Evolutionary conservation across 1,140 invertebrate genomes (phyloP), one percentile per base, ranked within the genome.

Genomic region (Dufourea novaeangliae): DNA sequence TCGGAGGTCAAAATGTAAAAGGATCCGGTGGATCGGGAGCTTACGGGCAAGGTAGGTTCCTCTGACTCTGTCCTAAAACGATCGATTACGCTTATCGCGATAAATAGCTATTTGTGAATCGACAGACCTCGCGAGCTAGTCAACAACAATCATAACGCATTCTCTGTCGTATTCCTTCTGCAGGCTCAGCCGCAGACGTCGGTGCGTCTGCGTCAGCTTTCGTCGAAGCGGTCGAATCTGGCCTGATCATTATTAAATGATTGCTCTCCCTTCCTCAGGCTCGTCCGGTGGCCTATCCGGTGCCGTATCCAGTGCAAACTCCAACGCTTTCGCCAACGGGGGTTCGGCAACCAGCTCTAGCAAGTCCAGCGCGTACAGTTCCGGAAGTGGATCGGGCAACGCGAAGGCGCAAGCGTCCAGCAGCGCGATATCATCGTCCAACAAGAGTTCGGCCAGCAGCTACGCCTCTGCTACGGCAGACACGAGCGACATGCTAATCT

Each of bases 401-500:
- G 86, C 86, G 5, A 69, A 83, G 6, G 87, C 87, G 10, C 37
- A 82, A 1, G 84, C 87, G 0, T 70, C 66, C 2, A 79, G 80
- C 52, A 32, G 14, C 10, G 66, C 73, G 0, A 59, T 52, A 0
- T 59, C 64, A 0, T 72, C 74, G 10, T 70, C 52, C 37, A 69
- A 74, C 2, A 83, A 85, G 37, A 86, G 80, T 27, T 85, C 83
- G 0, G 89, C 90, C 0, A 71, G 79, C 14, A 82, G 82, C 14
- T 34, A 75, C 0, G 88, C 88, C 1, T 74, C 79, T 6, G 82
- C 90, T 1, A 61, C 14, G 5, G 44, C 41, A 2, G 75, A 89
- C 46, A 89, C 87, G 1, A 69, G 66, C 0, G 83, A 86, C 20
- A 78, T 76, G 78, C 80, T 91, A 20, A 78, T 91, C 25, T 91